Percentiles rank a stretch among this genome's conserved stretches.
Conservation (phyloP, 2,113 vertebrate genomes). For the Chloropsis cyanopogon region DNA sequence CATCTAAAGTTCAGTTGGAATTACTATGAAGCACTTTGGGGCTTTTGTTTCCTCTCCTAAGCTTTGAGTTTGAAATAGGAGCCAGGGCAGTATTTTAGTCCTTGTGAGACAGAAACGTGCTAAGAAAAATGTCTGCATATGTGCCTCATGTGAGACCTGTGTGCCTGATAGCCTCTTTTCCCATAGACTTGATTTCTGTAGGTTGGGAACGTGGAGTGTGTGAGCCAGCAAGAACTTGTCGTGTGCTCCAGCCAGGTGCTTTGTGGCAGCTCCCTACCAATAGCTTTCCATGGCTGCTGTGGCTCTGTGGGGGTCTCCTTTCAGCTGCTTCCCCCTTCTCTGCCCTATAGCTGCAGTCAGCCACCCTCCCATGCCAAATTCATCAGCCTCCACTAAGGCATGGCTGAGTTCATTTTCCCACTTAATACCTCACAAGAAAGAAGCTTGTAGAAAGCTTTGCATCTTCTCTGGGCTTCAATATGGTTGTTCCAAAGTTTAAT, state of each 20-base stretch:
- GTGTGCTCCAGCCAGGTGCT: not conserved
- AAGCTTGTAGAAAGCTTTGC: not conserved
- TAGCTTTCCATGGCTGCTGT: not conserved
- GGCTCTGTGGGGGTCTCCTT: not conserved
- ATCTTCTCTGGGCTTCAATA: not conserved
- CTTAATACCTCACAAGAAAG: not conserved
- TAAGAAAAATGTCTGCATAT: not conserved
- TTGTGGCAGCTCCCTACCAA: accelerated
- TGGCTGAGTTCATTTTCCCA: not conserved
- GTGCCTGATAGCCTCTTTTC: not conserved
- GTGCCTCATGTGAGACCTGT: not conserved
- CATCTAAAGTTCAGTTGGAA: not conserved
- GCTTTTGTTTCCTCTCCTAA: not conserved
- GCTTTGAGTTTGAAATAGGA: not conserved
- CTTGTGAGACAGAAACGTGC: not conserved
- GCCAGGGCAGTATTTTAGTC: not conserved
- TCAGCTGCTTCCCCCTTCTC: not conserved
- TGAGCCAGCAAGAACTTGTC: not conserved
- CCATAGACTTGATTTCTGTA: not conserved
- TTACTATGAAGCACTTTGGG: not conserved
- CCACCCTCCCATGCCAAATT: not conserved
- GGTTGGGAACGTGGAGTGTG: accelerated
- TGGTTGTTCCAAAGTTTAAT: not conserved
- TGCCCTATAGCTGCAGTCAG: not conserved
- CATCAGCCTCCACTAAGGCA: not conserved